Evolutionary conservation across 35 echinoderm and acorn worm species (phyloP), one percentile per base, ranked within the genome.

Genomic region (Nesometra sesokonis): DNA sequence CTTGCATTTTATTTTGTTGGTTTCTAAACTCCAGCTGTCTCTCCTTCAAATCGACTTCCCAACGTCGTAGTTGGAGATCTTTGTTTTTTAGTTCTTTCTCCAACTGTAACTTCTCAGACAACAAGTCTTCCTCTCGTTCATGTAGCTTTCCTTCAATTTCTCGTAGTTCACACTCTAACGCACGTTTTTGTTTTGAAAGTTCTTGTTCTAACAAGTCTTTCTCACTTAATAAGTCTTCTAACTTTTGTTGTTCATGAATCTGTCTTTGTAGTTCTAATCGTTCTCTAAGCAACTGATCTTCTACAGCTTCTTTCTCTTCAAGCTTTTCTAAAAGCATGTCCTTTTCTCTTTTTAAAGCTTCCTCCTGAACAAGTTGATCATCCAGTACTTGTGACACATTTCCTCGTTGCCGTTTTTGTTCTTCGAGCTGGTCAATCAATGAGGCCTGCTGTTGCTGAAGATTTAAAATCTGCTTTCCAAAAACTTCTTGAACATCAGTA

Each of bases 121-220:
- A 27, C 27, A 99, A 89, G 33, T 94, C 87, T 11, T 84, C 84
- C 52, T 94, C 92, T 85, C 90, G 78, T 33, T 94, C 84, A 47
- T 90, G 46, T 37, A 99, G 76, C 31, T 94, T 90, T 57, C 86
- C 87, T 78, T 99, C 96, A 0, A 99, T 84, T 30, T 99, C 96
- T 11, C 90, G 84, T 19, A 99, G 87, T 32, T 99, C 96, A 32
- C 86, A 47, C 79, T 99, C 93, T 8, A 99, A 86, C 21, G 52
- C 79, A 29, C 85, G 86, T 77, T 99, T 99, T 57, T 99, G 96
- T 37, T 90, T 80, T 5, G 96, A 83, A 31, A 99, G 90, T 78
- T 99, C 96, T 78, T 99, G 96, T 85, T 99, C 96, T 36, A 99
- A 84, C 29, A 82, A 79, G 35, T 99, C 96, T 83, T 93, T 99